These are phyloP conservation scores for Pelodiscus sinensis DNA, from an alignment of 2,113 vertebrate genomes.

Conservation along the genomic window DNA sequence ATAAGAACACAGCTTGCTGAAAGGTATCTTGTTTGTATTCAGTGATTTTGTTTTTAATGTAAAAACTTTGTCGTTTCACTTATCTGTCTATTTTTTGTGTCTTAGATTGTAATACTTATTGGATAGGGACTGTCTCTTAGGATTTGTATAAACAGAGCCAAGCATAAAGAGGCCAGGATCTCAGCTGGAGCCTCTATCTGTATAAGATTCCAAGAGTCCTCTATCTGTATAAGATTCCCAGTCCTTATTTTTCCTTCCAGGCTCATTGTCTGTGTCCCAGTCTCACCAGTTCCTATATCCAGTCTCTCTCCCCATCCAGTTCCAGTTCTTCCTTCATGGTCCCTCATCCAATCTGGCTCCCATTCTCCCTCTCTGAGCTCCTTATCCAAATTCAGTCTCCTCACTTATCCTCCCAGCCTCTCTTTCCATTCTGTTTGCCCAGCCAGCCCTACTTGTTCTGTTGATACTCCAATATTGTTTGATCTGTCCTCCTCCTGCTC, in stretches of 20 bases:
- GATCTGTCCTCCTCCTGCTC: neutral
- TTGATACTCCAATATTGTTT: neutral
- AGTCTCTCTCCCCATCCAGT: neutral
- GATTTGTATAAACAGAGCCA: neutral
- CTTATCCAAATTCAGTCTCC: neutral
- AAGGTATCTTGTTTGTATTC: neutral
- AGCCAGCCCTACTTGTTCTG: neutral
- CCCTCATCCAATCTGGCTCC: neutral
- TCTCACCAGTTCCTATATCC: too few relatives aligned
- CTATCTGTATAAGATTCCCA: too few relatives aligned
- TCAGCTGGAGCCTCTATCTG: neutral
- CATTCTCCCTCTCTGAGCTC: neutral
- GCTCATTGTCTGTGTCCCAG: neutral
- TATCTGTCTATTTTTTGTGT: neutral
- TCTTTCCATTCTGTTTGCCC: neutral
- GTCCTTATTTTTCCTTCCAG: neutral
- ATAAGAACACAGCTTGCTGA: neutral
- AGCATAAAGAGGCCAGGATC: neutral
- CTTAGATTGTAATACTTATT: neutral
- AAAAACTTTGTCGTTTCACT: neutral
- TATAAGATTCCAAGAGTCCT: too few relatives aligned
- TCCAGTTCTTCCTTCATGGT: neutral
- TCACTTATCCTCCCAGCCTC: neutral
- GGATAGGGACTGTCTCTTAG: neutral
- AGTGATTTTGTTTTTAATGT: neutral